Evolutionary conservation across 1,140 invertebrate species (phyloP), one percentile per base, ranked within the genome.

Genomic region (Cyclargus thomasi): DNA sequence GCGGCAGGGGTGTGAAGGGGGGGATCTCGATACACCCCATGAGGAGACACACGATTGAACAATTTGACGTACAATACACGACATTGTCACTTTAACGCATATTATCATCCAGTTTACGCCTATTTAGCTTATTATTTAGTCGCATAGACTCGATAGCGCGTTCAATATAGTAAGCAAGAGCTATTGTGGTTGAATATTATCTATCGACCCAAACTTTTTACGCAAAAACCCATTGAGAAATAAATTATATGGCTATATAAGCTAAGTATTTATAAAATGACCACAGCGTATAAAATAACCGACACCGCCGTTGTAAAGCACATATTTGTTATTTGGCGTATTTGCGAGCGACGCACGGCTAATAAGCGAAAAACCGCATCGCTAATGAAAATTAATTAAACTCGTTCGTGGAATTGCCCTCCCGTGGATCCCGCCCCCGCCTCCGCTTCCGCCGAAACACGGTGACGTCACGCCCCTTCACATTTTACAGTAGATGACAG

Each of bases 381-480:
- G 53, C 59, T 65, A 68, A 72, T 72, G 70, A 67, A 76, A 70
- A 72, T 74, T 73, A 74, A 74, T 74, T 72, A 74, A 74, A 70
- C 68, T 63, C 62, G 53, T 64, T 70, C 68, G 53, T 53, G 65
- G 68, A 55, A 63, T 65, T 53, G 55, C 59, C 62, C 72, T 63
- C 70, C 64, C 68, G 70, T 63, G 64, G 59, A 64, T 69, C 53
- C 62, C 22, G 69, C 17, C 59, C 23, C 23, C 67, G 21, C 62
- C 55, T 35, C 62, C 22, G 69, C 17, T 39, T 17, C 23, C 67
- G 21, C 62, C 55, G 18, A 80, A 75, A 79, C 78, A 75, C 75
- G 77, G 71, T 67, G 71, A 70, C 73, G 67, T 57, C 55, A 59
- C 64, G 63, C 5, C 39, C 67, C 74, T 78, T 78, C 79, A 76